phyloP scores from a whole-genome alignment of 2,888 invertebrate species.

The Macaria notata region DNA sequence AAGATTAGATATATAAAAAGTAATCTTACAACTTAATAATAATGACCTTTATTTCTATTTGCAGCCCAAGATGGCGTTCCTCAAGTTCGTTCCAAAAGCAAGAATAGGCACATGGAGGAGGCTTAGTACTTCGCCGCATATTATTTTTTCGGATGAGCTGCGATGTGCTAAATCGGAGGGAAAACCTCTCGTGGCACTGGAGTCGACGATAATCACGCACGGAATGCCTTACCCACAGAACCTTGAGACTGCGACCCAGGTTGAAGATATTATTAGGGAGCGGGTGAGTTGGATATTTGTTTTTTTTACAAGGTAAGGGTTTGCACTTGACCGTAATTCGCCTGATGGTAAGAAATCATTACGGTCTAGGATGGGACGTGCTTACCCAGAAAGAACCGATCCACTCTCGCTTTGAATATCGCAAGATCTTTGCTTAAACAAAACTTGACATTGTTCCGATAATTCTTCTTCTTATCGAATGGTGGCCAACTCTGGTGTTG shows the following conservation, averaged over 20 bases:
- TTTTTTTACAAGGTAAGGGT: too few species aligned
- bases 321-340: too few species aligned
- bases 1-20: too few species aligned
- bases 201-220: constrained; percentile 98
- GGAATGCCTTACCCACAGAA: constrained; percentile 98
- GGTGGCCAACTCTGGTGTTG: too few species aligned
- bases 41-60: constrained; percentile 39
- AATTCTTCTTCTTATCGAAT: too few species aligned
- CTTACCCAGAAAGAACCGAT: too few species aligned
- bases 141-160: constrained; percentile 84
- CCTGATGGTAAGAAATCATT: too few species aligned
- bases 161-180: constrained; percentile 82
- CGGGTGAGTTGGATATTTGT: constrained; percentile 72
- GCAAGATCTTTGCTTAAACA: too few species aligned
- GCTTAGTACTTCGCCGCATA: constrained; percentile 43
- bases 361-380: too few species aligned
- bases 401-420: too few species aligned
- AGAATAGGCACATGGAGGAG: constrained; percentile 42
- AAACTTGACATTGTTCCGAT: too few species aligned
- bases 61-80: constrained; percentile 57
- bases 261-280: constrained; percentile 89
- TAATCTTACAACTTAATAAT: too few species aligned
- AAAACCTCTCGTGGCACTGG: constrained; percentile 94
- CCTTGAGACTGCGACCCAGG: constrained; percentile 90
- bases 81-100: constrained; percentile 44